Percentiles rank a stretch among this genome's conserved stretches.
Evolutionary conservation across 2,113 vertebrate species (phyloP).

Genomic region (Pygoscelis antarcticus): DNA sequence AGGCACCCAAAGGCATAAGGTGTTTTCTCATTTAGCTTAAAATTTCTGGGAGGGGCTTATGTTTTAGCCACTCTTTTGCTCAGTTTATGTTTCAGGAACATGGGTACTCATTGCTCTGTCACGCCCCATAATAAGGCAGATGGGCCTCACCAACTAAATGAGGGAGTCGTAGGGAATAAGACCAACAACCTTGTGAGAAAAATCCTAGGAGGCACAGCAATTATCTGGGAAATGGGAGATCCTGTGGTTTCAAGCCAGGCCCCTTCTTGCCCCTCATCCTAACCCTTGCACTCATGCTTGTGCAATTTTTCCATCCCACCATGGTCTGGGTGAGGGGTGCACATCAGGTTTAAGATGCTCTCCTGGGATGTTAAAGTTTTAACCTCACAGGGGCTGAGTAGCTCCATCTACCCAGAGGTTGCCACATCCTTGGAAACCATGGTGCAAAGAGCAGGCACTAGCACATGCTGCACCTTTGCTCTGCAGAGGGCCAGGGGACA

Average conservation of each 20-base stretch:
- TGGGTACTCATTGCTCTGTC: not conserved
- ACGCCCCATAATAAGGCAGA: not conserved
- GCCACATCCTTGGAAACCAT: not conserved
- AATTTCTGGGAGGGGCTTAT: not conserved
- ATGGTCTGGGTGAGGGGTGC: not conserved
- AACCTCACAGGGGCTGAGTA: not conserved
- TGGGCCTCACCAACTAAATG: not conserved
- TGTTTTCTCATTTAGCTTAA: not conserved
- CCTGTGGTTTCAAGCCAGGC: not conserved
- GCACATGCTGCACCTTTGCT: not conserved
- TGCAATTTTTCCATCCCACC: not conserved
- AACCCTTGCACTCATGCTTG: not conserved
- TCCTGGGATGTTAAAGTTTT: not conserved
- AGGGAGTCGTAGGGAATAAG: not conserved
- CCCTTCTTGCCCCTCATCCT: not conserved
- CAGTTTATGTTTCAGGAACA: not conserved
- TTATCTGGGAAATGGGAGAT: not conserved
- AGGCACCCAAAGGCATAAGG: not conserved
- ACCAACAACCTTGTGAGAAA: not conserved
- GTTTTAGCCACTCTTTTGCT: not conserved
- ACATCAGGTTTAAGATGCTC: not conserved
- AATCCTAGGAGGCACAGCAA: not conserved
- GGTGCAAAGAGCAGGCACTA: not conserved
- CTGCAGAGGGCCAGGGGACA: not conserved
- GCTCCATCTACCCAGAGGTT: not conserved